Conservation (phyloP, 1,140 invertebrate species). For the Aphelenchoides fujianensis region DNA sequence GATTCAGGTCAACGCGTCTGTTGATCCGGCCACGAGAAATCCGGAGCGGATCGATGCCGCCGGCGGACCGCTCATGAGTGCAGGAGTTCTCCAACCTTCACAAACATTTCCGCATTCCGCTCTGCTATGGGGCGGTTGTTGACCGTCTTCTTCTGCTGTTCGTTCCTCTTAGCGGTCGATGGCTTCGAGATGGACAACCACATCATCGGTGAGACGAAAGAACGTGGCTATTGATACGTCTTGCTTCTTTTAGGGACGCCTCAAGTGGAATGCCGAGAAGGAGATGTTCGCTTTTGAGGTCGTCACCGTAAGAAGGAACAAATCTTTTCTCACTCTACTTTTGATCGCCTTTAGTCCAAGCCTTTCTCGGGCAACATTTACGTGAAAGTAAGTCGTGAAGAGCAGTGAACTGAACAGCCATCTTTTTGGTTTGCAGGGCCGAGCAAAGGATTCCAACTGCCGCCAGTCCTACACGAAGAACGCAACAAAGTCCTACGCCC, state of each 20-base stretch:
- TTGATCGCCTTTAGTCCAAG: too few relatives aligned
- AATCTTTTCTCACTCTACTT: too few relatives aligned
- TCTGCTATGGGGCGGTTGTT: not conserved
- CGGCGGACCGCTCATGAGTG: too few relatives aligned
- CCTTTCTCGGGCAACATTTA: slow-evolving; percentile 57
- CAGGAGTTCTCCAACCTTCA: too few relatives aligned
- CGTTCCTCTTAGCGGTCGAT: not conserved
- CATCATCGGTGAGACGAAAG: not conserved
- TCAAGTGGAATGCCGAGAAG: slow-evolving; percentile 58
- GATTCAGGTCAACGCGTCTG: too few relatives aligned
- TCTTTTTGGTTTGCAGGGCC: too few relatives aligned
- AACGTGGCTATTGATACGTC: not conserved
- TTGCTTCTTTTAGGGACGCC: slow-evolving; percentile 50
- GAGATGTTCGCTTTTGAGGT: slow-evolving; percentile 55
- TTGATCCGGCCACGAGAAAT: too few relatives aligned
- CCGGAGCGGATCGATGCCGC: too few relatives aligned
- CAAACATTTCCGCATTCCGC: not conserved
- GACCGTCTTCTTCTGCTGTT: not conserved
- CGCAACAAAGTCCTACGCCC: slow-evolving; percentile 49
- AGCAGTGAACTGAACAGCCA: slow-evolving; percentile 1
- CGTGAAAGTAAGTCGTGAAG: slow-evolving; percentile 29
- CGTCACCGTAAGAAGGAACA: slow-evolving; percentile 54
- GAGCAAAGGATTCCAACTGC: slow-evolving; percentile 56
- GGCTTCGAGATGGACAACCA: slow-evolving; percentile 2
- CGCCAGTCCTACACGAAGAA: slow-evolving; percentile 56